These are phyloP conservation scores for Manis crassicaudata DNA, from an alignment of 2,797 vertebrate genomes.

Conservation along the genomic window DNA sequence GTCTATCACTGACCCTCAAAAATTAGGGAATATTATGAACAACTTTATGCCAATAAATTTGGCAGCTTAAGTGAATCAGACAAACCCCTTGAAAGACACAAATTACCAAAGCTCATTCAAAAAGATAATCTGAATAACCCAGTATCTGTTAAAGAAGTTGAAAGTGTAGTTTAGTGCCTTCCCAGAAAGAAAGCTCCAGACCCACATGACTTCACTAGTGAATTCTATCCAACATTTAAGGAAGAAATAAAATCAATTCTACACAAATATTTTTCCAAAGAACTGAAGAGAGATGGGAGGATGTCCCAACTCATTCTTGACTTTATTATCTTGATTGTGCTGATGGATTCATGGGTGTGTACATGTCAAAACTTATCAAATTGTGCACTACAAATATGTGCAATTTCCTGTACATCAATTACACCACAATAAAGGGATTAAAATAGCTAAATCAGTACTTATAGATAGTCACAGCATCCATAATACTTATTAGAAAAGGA, in stretches of 20 bases:
- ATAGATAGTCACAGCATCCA: neutral
- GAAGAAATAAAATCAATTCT: conserved; percentile 16
- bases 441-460: conserved; percentile 22
- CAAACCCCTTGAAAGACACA: neutral
- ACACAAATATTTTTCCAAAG: conserved; percentile 21
- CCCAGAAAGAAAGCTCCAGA: neutral
- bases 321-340: neutral
- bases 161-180: neutral
- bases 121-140: conserved; percentile 6
- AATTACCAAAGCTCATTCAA: conserved; percentile 4
- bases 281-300: neutral
- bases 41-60: conserved; percentile 26
- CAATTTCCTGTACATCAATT: neutral
- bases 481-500: neutral
- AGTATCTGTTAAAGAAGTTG: conserved; percentile 10
- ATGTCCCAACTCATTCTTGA: neutral
- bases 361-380: neutral
- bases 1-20: neutral
- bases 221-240: conserved; percentile 2
- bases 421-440: neutral
- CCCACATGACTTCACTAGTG: neutral
- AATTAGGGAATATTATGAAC: conserved; percentile 4
- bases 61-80: neutral
- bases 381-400: neutral
- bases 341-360: neutral